A percentile compares a stretch with the other conserved stretches of the same genome.
Evolutionary conservation across 2,797 vertebrate genomes (phyloP).

Genomic region (Selene dorsalis): DNA sequence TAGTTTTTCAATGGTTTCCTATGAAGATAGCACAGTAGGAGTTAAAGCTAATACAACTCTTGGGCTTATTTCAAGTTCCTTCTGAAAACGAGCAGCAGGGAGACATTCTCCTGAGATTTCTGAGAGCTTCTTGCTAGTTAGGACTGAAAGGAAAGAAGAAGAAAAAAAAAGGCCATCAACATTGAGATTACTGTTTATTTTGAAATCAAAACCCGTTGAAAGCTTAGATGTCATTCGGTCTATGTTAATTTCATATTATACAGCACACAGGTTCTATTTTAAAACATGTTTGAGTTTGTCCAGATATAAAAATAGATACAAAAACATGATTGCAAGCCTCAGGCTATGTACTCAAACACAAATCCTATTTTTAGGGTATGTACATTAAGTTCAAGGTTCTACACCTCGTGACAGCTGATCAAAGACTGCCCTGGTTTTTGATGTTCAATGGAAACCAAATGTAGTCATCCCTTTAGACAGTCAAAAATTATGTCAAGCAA

Average conservation of each 20-base stretch:
- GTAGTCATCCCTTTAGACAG: no score
- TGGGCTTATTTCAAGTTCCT: constrained; percentile 26
- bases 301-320: not conserved
- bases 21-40: constrained; percentile 21
- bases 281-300: not conserved
- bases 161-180: not conserved
- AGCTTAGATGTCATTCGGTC: not conserved
- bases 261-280: constrained; percentile 14
- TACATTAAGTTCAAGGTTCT: not conserved
- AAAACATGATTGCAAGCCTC: not conserved
- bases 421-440: not conserved
- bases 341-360: not conserved
- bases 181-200: not conserved
- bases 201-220: not conserved
- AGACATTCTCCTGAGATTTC: constrained; percentile 31
- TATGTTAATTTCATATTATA: not conserved
- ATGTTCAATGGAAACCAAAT: no score
- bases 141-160: constrained; percentile 18
- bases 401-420: constrained; percentile 14
- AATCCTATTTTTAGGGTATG: not conserved
- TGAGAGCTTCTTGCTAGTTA: constrained; percentile 5
- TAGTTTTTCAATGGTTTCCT: constrained; percentile 10
- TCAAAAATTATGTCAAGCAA: no score
- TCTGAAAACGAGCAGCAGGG: constrained; percentile 36
- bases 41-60: constrained; percentile 24